Percentiles rank a stretch among this genome's conserved stretches.
Conservation (phyloP, 2,888 invertebrate species). For the Diloba caeruleocephala region DNA sequence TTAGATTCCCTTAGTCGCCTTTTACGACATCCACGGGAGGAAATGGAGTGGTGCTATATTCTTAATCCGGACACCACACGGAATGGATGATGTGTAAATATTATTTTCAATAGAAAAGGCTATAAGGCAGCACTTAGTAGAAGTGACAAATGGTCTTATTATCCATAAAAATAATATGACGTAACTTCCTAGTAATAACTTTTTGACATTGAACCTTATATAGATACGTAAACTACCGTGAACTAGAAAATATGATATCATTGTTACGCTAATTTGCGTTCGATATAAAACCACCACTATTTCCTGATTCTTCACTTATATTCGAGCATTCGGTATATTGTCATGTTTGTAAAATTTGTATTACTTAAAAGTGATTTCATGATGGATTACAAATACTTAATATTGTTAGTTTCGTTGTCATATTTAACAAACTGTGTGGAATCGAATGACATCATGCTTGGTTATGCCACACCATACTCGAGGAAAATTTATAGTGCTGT, state of each 20-base stretch:
- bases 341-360: background rate
- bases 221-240: conserved; percentile 31
- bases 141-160: conserved; percentile 2
- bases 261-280: conserved; percentile 29
- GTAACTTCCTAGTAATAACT: conserved; percentile 32
- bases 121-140: background rate
- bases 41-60: no score
- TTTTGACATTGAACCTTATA: conserved; percentile 26
- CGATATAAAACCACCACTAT: conserved; percentile 31
- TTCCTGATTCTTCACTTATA: conserved; percentile 24
- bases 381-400: conserved; percentile 10
- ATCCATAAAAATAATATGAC: conserved; percentile 10
- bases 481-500: conserved; percentile 74
- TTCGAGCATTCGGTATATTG: conserved; percentile 1
- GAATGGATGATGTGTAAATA: conserved; percentile 29
- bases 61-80: no score
- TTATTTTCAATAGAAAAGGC: conserved; percentile 14
- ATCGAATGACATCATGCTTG: conserved; percentile 44
- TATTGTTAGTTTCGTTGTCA: conserved; percentile 1
- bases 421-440: conserved; percentile 25
- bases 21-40: no score
- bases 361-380: conserved; percentile 23
- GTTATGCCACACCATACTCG: conserved; percentile 55
- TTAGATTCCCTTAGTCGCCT: no score
- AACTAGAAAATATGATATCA: conserved; percentile 32